phyloP scores from a whole-genome alignment of 2,797 vertebrate species.

The Pipistrellus kuhlii region DNA sequence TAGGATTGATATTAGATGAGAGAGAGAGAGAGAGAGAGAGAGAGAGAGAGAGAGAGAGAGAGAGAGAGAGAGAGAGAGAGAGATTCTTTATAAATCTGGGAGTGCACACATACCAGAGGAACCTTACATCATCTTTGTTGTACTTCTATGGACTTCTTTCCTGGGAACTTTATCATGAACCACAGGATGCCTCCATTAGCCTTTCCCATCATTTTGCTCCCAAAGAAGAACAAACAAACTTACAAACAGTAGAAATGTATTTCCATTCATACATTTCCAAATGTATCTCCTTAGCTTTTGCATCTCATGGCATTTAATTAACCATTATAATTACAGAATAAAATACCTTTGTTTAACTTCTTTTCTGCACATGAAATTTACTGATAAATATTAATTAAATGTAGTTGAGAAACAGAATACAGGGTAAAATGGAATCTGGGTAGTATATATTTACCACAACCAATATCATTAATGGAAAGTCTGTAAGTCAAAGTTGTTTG shows the following conservation, averaged over 20 bases:
- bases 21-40: background rate
- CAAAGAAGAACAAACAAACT: background rate
- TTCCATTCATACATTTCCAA: background rate
- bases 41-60: too few species aligned
- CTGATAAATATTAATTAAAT: background rate
- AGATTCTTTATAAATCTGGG: background rate
- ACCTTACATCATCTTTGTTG: background rate
- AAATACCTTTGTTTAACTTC: background rate
- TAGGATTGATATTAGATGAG: background rate
- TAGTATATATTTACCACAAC: background rate
- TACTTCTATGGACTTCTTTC: background rate
- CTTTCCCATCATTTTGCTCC: background rate
- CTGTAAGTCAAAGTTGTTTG: background rate
- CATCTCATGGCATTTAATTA: background rate
- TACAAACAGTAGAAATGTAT: background rate
- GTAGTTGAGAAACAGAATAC: background rate
- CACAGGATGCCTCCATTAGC: background rate
- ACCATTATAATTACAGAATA: background rate
- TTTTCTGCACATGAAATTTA: conserved; percentile 15
- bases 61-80: too few species aligned
- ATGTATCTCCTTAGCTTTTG: background rate
- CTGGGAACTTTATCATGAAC: background rate
- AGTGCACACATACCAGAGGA: background rate
- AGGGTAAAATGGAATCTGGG: background rate
- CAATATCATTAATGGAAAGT: background rate